Evolutionary conservation across 2,888 invertebrate genomes (phyloP), one percentile per base, ranked within the genome.

Genomic region (Phaedon cochleariae): DNA sequence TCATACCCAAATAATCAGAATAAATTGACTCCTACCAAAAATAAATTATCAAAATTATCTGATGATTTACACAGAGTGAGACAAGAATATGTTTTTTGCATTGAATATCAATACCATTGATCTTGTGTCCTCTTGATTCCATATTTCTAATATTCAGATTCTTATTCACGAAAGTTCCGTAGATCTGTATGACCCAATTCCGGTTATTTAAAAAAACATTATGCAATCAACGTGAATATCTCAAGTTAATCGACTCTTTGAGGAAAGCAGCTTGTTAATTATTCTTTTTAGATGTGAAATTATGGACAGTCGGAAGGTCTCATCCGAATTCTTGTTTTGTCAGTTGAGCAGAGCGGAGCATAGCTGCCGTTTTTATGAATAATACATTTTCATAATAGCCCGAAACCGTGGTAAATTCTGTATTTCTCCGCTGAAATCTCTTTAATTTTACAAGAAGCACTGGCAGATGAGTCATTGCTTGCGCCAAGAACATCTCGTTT

Each of bases 381-480:
- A 65, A 65, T 61, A 61, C 61, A 62, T 65, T 65, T 65, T 41
- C 58, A 65, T 65, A 62, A 65, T 65, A 61, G 65, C 46, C 46
- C 46, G 60, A 62, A 60, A 53, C 55, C 21, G 57, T 61, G 58
- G 61, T 34, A 53, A 62, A 65, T 62, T 48, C 65, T 31, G 58
- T 52, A 65, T 65, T 65, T 57, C 48, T 34, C 61, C 53, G 51
- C 61, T 48, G 52, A 59, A 64, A 64, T 64, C 46, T 55, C 62
- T 62, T 59, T 54, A 60, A 60, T 60, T 60, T 59, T 54, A 60
- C 55, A 59, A 46, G 64, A 57, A 64, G 64, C 64, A 60, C 59
- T 49, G 55, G 51, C 45, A 57, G 57, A 64, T 66, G 70, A 68
- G 65, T 65, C 69, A 67, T 69, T 51, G 61, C 62, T 48, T 49